A percentile compares a stretch with the other conserved stretches of the same genome.
Conservation (phyloP, 2,797 vertebrate genomes). For the Emydoidea blandingii region DNA sequence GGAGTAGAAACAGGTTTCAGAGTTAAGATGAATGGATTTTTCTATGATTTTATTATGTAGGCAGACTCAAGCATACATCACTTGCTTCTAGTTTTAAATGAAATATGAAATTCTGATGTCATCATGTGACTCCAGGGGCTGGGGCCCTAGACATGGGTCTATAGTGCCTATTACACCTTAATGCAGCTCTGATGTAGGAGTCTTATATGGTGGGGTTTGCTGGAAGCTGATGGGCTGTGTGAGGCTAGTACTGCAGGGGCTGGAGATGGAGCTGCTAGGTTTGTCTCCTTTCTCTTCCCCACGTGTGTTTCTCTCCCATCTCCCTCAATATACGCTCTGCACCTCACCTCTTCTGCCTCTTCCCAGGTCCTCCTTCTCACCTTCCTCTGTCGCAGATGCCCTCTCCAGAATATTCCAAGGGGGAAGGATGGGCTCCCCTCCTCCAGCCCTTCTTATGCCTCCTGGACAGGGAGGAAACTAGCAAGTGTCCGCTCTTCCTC, state of each 20-base stretch:
- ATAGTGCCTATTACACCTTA: accelerated
- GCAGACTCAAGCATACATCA: background rate
- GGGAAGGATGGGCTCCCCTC: no score
- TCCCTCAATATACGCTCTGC: background rate
- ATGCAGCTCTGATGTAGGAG: background rate
- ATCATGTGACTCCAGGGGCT: background rate
- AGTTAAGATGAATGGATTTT: background rate
- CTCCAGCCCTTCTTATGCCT: background rate
- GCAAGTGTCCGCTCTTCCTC: background rate
- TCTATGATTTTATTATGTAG: background rate
- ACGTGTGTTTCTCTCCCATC: background rate
- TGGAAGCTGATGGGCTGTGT: background rate
- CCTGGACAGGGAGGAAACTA: background rate
- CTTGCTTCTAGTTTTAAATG: background rate
- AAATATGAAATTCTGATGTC: background rate
- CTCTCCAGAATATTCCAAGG: background rate
- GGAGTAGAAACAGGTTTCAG: background rate
- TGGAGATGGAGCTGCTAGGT: background rate
- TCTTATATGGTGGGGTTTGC: background rate
- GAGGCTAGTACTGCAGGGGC: background rate
- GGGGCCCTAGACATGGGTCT: background rate
- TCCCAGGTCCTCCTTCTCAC: background rate
- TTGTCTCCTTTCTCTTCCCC: background rate
- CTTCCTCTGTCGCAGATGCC: background rate
- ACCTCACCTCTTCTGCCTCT: no score